Conservation (phyloP, 2,797 vertebrate genomes). For the Sebastes aleutianus region DNA sequence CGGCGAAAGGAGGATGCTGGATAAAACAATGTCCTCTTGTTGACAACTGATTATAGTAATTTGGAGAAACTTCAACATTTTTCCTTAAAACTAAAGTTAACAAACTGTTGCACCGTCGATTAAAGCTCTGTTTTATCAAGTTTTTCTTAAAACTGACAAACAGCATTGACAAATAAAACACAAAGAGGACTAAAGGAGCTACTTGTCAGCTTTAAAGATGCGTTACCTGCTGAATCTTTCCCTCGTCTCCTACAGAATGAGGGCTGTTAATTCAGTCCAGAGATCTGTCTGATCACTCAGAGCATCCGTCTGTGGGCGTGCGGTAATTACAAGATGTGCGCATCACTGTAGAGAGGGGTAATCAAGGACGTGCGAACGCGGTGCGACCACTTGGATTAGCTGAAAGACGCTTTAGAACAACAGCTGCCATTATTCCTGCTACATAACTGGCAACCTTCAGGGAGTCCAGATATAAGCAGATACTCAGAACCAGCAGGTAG, state of each 20-base stretch:
- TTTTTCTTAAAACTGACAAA: not conserved
- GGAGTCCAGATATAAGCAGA: slow-evolving; percentile 5
- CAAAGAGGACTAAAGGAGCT: too few relatives aligned
- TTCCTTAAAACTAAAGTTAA: not conserved
- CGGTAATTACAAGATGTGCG: slow-evolving; percentile 47
- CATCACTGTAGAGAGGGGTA: slow-evolving; percentile 34
- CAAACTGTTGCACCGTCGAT: not conserved
- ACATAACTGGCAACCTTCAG: slow-evolving; percentile 18
- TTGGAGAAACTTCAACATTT: slow-evolving; percentile 5
- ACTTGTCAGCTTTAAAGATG: slow-evolving; percentile 4
- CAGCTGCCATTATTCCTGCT: slow-evolving; percentile 32
- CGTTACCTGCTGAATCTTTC: slow-evolving; percentile 20
- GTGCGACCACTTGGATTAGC: slow-evolving; percentile 8
- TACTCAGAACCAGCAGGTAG: not conserved
- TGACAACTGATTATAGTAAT: slow-evolving; percentile 47
- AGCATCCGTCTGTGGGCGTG: slow-evolving; percentile 41
- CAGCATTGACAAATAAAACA: not conserved
- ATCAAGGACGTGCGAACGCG: slow-evolving; percentile 40
- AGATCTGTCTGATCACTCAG: slow-evolving; percentile 43
- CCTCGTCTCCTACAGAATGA: not conserved
- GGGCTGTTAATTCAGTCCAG: slow-evolving; percentile 30
- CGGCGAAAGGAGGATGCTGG: not conserved
- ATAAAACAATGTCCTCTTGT: slow-evolving; percentile 4
- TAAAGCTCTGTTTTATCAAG: not conserved
- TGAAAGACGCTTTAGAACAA: slow-evolving; percentile 19